Evolutionary conservation across 1,140 invertebrate species (phyloP), one percentile per base, ranked within the genome.

Genomic region (Drosophila arizonae): DNA sequence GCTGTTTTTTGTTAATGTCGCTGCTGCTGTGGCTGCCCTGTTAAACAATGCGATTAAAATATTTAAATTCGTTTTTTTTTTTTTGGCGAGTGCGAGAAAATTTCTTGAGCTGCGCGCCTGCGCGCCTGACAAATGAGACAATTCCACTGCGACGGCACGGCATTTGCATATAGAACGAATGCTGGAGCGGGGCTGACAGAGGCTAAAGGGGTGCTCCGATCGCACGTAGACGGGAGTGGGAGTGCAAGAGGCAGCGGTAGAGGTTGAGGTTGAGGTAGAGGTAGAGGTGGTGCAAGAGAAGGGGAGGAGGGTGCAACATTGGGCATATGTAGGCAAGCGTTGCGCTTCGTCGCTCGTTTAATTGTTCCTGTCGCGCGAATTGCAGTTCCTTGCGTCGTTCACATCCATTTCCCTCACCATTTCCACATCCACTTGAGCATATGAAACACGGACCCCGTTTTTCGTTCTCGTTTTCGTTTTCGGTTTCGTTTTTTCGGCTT

Each of bases 281-380:
- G 21, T 24, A 3, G 21, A 24, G 21, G 21, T 24, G 3, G 21
- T 24, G 21, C 1, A 15, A 46, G 43, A 8, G 15, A 8, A 5
- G 6, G n/a, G 9, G 15, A 46, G 43, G n/a, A 15, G 17, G 43
- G 17, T 15, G 6, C n/a, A 43, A 10, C 4, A 30, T 30, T 30
- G 24, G 48, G 48, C 21, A 54, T 60, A 55, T 41, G 52, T 68
- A 33, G 6, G 9, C 36, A 72, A 61, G 30, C 57, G 82, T 84
- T 81, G 87, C 76, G 84, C 65, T 75, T 84, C 72, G 77, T 55
- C 78, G 79, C 76, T 72, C 80, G 68, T 88, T 87, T 84, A 87
- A 87, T 87, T 87, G 84, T 87, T 87, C 79, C 84, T 80, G 84
- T 82, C 85, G 79, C 84, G 84, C 79, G 67, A 87, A 87, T 76